phyloP scores from a whole-genome alignment of 2,113 vertebrate genomes.

The Brachirus orientalis region DNA sequence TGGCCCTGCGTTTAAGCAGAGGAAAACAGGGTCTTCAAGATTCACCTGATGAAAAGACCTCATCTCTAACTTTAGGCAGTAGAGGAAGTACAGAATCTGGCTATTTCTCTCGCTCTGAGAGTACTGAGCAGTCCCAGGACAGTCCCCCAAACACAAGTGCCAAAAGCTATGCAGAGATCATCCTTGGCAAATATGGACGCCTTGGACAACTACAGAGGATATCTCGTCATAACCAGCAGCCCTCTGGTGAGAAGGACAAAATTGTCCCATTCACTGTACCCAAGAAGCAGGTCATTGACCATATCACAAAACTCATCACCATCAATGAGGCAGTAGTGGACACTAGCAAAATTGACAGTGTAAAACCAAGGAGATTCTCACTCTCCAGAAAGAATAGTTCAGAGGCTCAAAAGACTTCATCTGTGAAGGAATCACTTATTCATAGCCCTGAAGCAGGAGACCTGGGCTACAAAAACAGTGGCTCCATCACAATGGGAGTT shows the following conservation, averaged over 20 bases:
- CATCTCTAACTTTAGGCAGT: conserved; percentile 87
- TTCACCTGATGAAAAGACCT: conserved; percentile 82
- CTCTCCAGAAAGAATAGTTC: conserved; percentile 92
- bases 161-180: conserved; percentile 95
- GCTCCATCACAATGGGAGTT: conserved; percentile 81
- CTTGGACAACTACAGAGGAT: conserved; percentile 89
- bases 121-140: conserved; percentile 89
- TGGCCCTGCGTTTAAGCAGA: conserved; percentile 91
- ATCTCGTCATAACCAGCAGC: conserved; percentile 79
- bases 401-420: conserved; percentile 87
- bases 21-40: conserved; percentile 85
- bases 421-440: conserved; percentile 84
- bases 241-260: conserved; percentile 82
- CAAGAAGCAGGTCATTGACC: conserved; percentile 95
- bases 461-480: conserved; percentile 72
- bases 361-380: conserved; percentile 95
- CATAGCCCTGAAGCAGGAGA: conserved; percentile 81
- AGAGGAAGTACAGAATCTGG: conserved; percentile 96
- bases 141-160: conserved; percentile 92
- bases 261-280: conserved; percentile 87
- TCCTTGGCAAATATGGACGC: conserved; percentile 94
- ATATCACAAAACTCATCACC: conserved; percentile 98
- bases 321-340: conserved; percentile 98
- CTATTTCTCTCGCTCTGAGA: conserved; percentile 96
- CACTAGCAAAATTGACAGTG: conserved; percentile 96